Base-by-base conservation (phyloP, 2,888 invertebrate genomes). In the Lacanobia wlatinum region DNA sequence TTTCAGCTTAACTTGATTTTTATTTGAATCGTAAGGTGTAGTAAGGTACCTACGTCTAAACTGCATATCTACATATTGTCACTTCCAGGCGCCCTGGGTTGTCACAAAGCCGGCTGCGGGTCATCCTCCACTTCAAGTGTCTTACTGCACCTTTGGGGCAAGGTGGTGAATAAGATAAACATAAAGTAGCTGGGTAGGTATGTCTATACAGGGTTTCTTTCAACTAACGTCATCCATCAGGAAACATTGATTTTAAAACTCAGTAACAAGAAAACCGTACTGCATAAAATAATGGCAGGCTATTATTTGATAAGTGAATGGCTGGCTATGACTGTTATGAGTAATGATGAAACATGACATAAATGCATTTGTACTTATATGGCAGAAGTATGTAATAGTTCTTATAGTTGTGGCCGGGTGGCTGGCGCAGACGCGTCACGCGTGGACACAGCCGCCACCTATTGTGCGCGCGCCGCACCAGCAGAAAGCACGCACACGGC, bases 391-490 rank as follows among this genome's bases (percentile, higher is more conserved):
- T 59, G 3, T 58, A 34, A 21, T 73, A 59, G 52, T 62, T 62
- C 5, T 58, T 50, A 53, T 18, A 61, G 40, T 40, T 21, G 16
- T 28, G 28, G 7, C 43, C 28, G 21, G 12, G 28, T 18, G 50
- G 59, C 55, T 52, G 46, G 38, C 52, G 52, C 21, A n/a, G 23
- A 28, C 43, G 16, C 58, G n/a, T n/a, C n/a, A n/a, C n/a, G n/a
- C n/a, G n/a, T n/a, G n/a, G n/a, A n/a, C n/a, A n/a, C n/a, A 18
- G 52, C 52, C 84, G 90, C 90, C 90, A 89, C 87, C 89, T 89
- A 78, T 83, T 80, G 88, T 76, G 66, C 40, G 59, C 21, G 14
- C 59, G 40, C 21, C 59, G 59, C 40, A 59, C n/a, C 58, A 58
- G 21, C 67, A 34, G 34, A 2, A 4, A 0, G 34, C 28, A 80